Base-by-base conservation (phyloP, 2,113 vertebrate species). In the Salvator merianae region DNA sequence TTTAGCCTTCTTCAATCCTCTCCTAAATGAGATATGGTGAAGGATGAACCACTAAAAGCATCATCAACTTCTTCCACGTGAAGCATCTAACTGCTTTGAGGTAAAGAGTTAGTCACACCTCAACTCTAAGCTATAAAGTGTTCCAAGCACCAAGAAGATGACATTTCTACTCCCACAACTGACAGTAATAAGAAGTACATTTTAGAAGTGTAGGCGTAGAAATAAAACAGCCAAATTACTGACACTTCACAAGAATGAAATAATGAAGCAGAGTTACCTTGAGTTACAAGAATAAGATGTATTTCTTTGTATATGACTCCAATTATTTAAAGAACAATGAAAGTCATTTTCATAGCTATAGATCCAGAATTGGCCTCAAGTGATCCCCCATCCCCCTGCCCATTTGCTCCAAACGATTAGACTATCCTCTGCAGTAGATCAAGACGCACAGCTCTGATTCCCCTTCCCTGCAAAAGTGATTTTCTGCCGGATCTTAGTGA, bases 321-420 rank as follows among this genome's bases (percentile, higher is more conserved):
- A 91, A 86, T 55, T 92, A 65, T 69, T 87, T 38, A 81, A 38
- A 32, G 63, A 85, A 75, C 0, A 28, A 63, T 85, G 87, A 26
- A 86, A 91, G 32, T 69, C 3, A 93, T 83, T 86, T 86, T 84
- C n/a, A 73, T 88, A 89, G 77, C 88, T 30, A 14, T 68, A 8
- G 66, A 68, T n/a, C 66, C 66, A 68, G 68, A 69, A 3, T 2
- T 69, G 30, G 28, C 30, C 18, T 69, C 16, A 69, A 18, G 13
- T 18, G 18, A 18, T 34, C 2, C 4, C 16, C 32, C 68, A 69
- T 16, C 3, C 32, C 30, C 66, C n/a, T 34, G 66, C 13, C n/a
- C 18, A 69, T 36, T 12, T 69, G 32, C 68, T 69, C 68, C n/a
- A 69, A 69, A 69, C 5, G n/a, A n/a, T 5, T 68, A n/a, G 63